Percentiles rank a stretch among this genome's conserved stretches.
These are phyloP conservation scores for Listrodromus nycthemerus DNA, from an alignment of 2,888 invertebrate genomes.

Conservation along the genomic window DNA sequence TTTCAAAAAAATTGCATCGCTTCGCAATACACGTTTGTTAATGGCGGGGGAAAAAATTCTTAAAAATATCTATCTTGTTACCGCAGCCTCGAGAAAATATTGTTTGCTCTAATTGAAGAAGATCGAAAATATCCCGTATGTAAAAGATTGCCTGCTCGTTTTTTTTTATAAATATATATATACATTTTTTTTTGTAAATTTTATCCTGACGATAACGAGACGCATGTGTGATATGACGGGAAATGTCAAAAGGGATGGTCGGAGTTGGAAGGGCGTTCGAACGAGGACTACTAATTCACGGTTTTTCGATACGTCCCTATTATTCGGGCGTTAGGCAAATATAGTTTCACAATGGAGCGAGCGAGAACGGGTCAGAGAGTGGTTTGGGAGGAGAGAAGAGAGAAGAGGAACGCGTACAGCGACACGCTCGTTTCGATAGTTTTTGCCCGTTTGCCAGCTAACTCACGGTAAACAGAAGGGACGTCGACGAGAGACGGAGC, in stretches of 20 bases:
- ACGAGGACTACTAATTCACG: constrained; percentile 55
- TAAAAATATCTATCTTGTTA: too few relatives aligned
- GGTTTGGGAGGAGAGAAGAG: constrained; percentile 7
- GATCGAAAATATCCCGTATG: background rate
- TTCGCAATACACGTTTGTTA: too few relatives aligned
- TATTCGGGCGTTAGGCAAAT: constrained; percentile 84
- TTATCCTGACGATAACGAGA: constrained; percentile 16
- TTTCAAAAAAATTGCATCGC: too few relatives aligned
- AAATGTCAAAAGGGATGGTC: constrained; percentile 33
- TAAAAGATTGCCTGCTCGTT: background rate
- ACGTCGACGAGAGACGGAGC: constrained; percentile 68
- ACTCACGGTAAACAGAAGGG: constrained; percentile 71
- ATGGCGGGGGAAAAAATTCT: too few relatives aligned
- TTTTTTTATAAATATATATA: background rate
- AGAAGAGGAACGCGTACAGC: constrained; percentile 61
- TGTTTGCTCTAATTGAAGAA: too few relatives aligned
- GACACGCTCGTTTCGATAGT: constrained; percentile 61
- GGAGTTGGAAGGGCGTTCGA: constrained; percentile 55
- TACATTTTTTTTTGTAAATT: background rate
- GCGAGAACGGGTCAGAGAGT: background rate
- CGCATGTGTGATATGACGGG: constrained; percentile 17
- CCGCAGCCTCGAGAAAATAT: too few relatives aligned
- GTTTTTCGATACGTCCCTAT: constrained; percentile 76
- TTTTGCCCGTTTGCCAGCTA: constrained; percentile 45
- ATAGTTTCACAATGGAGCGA: constrained; percentile 57